Percentiles rank a stretch among this genome's conserved stretches.
Conservation (phyloP, 2,888 invertebrate genomes). For the Nyleta sp. region DNA sequence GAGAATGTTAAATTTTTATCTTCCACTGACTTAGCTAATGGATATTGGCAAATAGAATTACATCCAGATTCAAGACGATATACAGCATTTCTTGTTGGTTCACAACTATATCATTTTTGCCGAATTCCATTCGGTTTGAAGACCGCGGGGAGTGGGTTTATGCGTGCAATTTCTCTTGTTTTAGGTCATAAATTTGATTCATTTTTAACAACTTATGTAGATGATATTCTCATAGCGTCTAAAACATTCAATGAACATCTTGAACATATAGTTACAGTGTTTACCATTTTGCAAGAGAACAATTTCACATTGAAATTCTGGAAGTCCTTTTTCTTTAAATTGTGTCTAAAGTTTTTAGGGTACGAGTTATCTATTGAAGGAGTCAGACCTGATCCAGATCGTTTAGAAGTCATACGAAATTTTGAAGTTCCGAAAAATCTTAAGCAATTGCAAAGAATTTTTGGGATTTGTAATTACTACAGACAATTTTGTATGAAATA, state of each 20-base stretch:
- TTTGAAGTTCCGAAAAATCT: constrained; percentile 70
- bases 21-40: constrained; percentile 56
- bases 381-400: constrained; percentile 49
- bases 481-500: constrained; percentile 55
- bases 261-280: not conserved
- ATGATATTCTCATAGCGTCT: constrained; percentile 32
- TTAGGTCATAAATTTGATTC: constrained; percentile 66
- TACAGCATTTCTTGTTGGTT: constrained; percentile 54
- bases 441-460: constrained; percentile 69
- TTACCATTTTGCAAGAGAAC: constrained; percentile 11
- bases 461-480: constrained; percentile 66
- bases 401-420: constrained; percentile 66
- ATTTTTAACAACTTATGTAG: constrained; percentile 39
- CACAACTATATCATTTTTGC: not conserved
- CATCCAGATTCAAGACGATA: constrained; percentile 33
- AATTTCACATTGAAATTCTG: constrained; percentile 46
- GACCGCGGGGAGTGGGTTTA: constrained; percentile 69
- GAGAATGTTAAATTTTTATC: constrained; percentile 31
- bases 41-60: constrained; percentile 67
- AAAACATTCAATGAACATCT: constrained; percentile 19
- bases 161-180: constrained; percentile 42
- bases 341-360: constrained; percentile 65
- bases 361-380: constrained; percentile 47
- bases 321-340: constrained; percentile 68
- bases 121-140: constrained; percentile 54